Base-by-base conservation (phyloP, 2,888 invertebrate species). In the Temnothorax unifasciatus region DNA sequence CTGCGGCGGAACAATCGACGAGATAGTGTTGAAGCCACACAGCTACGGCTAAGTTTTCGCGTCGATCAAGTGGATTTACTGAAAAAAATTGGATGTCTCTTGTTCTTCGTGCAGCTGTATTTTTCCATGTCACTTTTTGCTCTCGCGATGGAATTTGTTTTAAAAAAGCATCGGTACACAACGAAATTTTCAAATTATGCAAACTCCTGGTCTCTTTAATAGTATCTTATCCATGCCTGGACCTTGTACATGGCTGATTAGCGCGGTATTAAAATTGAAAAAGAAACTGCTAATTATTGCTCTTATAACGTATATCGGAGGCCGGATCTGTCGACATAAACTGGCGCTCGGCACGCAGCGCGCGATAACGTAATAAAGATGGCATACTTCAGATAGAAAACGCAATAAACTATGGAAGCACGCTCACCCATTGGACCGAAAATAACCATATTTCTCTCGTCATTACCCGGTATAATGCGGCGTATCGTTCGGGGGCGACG, bases 341-440 rank as follows among this genome's bases (percentile, higher is more conserved):
- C 92, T 92, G 92, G 87, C 88, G 74, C 64, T 66, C 73, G 86
- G 84, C 93, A 93, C 93, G 92, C 93, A 90, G 88, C 77, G 54
- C 86, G 85, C 91, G 92, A 91, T 92, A 92, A 90, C 87, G 92
- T 92, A 93, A 93, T 93, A 93, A 92, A 93, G 93, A 93, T 93
- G 90, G 90, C 90, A 92, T 93, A 91, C 86, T 90, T 91, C 87
- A 92, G 92, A 93, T 93, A 92, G 90, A 88, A 89, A 92, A 90
- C 84, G 88, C 90, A 92, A 92, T 92, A 92, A 93, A 92, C 88
- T 86, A 87, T 81, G 82, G 89, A 89, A 85, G 91, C 89, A 91
- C 88, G 90, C 87, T 88, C 85, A 64, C 83, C 81, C 75, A 68
- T 85, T 87, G 88, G 87, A 89, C 90, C 90, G 89, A 90, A 90